Evolutionary conservation across 2,888 invertebrate species (phyloP), one percentile per base, ranked within the genome.

Genomic region (Calameuta pallipes): DNA sequence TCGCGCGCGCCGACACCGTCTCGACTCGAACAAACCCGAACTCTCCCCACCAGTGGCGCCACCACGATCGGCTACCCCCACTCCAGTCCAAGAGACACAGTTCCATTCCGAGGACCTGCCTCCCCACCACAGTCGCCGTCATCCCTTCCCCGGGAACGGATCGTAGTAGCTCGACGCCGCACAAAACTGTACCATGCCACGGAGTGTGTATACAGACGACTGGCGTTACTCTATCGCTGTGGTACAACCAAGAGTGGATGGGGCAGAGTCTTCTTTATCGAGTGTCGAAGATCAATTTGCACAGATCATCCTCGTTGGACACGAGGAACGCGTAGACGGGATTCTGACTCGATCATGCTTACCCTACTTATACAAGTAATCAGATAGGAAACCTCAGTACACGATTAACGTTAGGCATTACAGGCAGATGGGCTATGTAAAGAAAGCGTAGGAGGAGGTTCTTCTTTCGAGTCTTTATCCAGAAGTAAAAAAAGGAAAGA

Each of bases 1-100:
- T 82, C 84, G 86, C 86, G 86, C 88, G 86, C 87, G 87, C 89
- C 86, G 86, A 87, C 87, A 86, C 88, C 85, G 87, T 86, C 87
- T 85, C 85, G 83, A 36, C 86, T 82, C 88, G 84, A 85, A 69
- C 79, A 78, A 73, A 34, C 78, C 73, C 76, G 74, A 77, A 76
- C 77, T 78, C 82, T 70, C 80, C 80, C 83, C 81, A 76, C 80
- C 77, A 69, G 75, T 76, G 75, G 76, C 76, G n/a, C 81, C 79
- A 75, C 80, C 78, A 75, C 79, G 76, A 76, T 77, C 76, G 79
- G 79, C 75, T 70, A 76, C 71, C 41, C 79, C 73, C 75, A 71
- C 80, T 71, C 56, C 71, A 35, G 41, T 77, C 23, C 56, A 56
- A 56, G 23, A 56, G 56, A 56, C 56, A 56, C 23, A 23, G 56